Evolutionary conservation across 2,113 vertebrate genomes (phyloP), one percentile per base, ranked within the genome.

Genomic region (Labeo rohita): DNA sequence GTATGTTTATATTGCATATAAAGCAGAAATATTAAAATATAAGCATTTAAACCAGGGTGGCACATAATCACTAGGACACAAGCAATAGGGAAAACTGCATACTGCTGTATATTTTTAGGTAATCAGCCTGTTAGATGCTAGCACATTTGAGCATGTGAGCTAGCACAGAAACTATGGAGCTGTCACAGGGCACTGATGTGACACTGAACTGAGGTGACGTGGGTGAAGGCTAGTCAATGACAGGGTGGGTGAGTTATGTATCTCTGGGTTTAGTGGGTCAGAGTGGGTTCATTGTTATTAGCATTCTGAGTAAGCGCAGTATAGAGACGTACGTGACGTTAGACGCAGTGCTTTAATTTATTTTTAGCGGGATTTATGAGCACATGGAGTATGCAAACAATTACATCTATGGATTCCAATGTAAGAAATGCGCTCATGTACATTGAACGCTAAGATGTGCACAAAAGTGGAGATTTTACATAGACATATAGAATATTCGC

Each of bases 191-290:
- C n/a, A 18, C 16, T 80, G 49, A 79, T 16, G 28, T 79, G 21
- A 78, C 61, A 16, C 4, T 66, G 75, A 39, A 66, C 52, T 70
- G 39, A 78, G 50, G 34, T 39, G 21, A 77, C 1, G 43, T 43
- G 18, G 23, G 76, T 70, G 16, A 78, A 43, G 34, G 59, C 16
- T 21, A 21, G 49, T 50, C 16, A n/a, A 52, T 28, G 75, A 72
- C 84, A 70, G 12, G 21, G 36, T 54, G 63, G 34, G 9, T 85
- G 50, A 85, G 50, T 85, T 85, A 56, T 28, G n/a, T 13, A 70
- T 68, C 84, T 28, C 23, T 39, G 9, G 18, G 59, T 18, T 68
- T 36, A 45, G 36, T n/a, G 77, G 63, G 21, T 39, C 63, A 54
- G 18, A 78, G 8, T 43, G 75, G 75, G 61, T 76, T 78, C 47